A percentile compares a stretch with the other conserved stretches of the same genome.
Evolutionary conservation across 2,888 invertebrate genomes (phyloP).

Genomic region (Odiellus spinosus): DNA sequence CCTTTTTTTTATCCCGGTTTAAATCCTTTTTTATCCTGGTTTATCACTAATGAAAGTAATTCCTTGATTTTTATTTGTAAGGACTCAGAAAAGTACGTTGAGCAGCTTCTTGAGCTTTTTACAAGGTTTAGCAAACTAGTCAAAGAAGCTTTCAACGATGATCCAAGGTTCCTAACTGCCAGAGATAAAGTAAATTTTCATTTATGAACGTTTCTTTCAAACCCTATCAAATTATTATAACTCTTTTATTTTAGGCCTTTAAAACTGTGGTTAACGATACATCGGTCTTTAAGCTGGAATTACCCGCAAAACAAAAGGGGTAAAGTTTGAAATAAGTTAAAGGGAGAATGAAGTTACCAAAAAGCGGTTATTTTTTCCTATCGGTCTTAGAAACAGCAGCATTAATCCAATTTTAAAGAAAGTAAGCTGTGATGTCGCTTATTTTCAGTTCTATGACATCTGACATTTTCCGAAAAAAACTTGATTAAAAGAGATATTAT

Average conservation of each 20-base stretch:
- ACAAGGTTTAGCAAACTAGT: constrained; percentile 79
- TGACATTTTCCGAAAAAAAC: too few relatives aligned
- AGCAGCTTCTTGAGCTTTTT: constrained; percentile 79
- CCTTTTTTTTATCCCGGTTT: too few relatives aligned
- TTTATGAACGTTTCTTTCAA: neutral
- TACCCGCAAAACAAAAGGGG: constrained; percentile 39
- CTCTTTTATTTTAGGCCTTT: constrained; percentile 45
- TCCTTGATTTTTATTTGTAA: constrained; percentile 26
- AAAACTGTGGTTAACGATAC: constrained; percentile 96
- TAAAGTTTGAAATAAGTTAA: constrained; percentile 21
- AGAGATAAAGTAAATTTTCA: constrained; percentile 53
- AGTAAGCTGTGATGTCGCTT: too few relatives aligned
- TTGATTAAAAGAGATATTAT: too few relatives aligned
- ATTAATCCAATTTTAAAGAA: too few relatives aligned
- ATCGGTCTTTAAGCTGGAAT: constrained; percentile 53
- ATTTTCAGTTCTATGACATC: too few relatives aligned
- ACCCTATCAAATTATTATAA: neutral
- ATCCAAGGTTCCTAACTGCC: constrained; percentile 91
- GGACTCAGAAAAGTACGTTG: constrained; percentile 97
- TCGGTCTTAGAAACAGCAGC: too few relatives aligned
- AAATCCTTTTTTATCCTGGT: too few relatives aligned
- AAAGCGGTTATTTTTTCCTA: too few relatives aligned
- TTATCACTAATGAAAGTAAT: neutral
- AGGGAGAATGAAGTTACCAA: too few relatives aligned
- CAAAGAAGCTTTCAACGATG: constrained; percentile 86